Conservation (phyloP, 2,113 vertebrate species). For the Ia io region DNA sequence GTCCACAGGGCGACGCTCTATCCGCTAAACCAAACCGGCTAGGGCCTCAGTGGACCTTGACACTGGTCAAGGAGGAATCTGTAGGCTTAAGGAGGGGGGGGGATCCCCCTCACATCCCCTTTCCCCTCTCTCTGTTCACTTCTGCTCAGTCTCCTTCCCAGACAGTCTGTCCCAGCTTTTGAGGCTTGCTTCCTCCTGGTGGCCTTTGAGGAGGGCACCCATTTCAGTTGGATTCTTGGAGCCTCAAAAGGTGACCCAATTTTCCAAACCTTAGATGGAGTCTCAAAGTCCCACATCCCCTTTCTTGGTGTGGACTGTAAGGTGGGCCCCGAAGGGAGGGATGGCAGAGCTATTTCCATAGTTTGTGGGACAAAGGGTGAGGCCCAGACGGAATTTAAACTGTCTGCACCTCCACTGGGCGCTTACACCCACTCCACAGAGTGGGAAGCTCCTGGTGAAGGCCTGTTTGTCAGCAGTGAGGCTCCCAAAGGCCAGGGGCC, state of each 20-base stretch:
- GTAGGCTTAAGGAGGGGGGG: background rate
- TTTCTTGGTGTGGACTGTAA: background rate
- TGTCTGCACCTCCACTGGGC: background rate
- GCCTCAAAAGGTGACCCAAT: background rate
- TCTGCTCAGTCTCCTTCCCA: background rate
- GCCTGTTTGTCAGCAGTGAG: accelerated
- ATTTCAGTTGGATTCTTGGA: background rate
- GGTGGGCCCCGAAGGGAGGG: background rate
- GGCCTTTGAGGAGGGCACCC: background rate
- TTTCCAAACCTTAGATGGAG: background rate
- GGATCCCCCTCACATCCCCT: background rate
- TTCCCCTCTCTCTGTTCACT: background rate
- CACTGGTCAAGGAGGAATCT: background rate
- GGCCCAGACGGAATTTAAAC: background rate
- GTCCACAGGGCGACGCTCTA: too few species aligned
- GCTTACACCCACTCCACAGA: background rate
- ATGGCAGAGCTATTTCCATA: background rate
- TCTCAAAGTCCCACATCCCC: background rate
- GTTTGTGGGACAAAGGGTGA: constrained; percentile 23
- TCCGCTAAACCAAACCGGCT: too few species aligned
- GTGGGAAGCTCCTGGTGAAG: background rate
- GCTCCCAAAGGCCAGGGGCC: background rate
- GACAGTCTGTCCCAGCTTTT: background rate
- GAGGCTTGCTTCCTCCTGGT: background rate
- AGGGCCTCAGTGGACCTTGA: background rate